A percentile compares a stretch with the other conserved stretches of the same genome.
Evolutionary conservation across 53 echinoderm and acorn worm genomes (phyloP).

Genomic region (Holothuria leucospilota): DNA sequence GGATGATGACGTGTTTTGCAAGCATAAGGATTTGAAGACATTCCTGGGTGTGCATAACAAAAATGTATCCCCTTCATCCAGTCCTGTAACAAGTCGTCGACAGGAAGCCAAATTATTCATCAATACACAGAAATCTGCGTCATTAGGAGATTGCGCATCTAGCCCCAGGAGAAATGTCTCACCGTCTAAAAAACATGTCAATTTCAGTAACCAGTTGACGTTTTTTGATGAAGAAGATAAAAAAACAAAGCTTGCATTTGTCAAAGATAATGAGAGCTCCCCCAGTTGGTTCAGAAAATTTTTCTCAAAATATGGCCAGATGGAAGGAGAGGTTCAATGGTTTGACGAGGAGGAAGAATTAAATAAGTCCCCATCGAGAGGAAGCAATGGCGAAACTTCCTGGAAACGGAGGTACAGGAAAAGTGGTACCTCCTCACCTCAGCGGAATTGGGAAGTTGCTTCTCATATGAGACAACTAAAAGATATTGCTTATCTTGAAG

Average conservation of each 20-base stretch:
- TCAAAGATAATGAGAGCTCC: constrained; percentile 42
- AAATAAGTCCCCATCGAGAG: background rate
- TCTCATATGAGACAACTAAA: constrained; percentile 44
- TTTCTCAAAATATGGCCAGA: constrained; percentile 10
- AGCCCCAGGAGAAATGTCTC: background rate
- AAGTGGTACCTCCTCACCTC: constrained; percentile 2
- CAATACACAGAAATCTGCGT: constrained; percentile 11
- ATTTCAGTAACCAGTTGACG: constrained; percentile 44
- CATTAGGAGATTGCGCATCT: constrained; percentile 39
- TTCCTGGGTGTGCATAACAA: constrained; percentile 22
- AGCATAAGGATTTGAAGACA: constrained; percentile 32
- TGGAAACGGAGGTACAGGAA: background rate
- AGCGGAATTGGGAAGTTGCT: constrained; percentile 32
- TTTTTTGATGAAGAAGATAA: constrained; percentile 17
- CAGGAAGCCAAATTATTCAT: background rate
- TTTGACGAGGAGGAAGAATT: constrained; percentile 1
- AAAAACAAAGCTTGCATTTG: constrained; percentile 9
- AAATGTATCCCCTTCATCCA: constrained; percentile 11
- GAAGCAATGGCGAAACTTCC: constrained; percentile 8
- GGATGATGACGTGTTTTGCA: constrained; percentile 22
- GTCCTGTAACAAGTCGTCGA: constrained; percentile 8
- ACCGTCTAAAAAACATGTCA: constrained; percentile 50
- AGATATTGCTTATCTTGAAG: constrained; percentile 48
- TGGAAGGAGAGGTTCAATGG: background rate
- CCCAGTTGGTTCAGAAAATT: constrained; percentile 51